Conservation (phyloP, 1,140 invertebrate species). For the Sminthurides bifidus region DNA sequence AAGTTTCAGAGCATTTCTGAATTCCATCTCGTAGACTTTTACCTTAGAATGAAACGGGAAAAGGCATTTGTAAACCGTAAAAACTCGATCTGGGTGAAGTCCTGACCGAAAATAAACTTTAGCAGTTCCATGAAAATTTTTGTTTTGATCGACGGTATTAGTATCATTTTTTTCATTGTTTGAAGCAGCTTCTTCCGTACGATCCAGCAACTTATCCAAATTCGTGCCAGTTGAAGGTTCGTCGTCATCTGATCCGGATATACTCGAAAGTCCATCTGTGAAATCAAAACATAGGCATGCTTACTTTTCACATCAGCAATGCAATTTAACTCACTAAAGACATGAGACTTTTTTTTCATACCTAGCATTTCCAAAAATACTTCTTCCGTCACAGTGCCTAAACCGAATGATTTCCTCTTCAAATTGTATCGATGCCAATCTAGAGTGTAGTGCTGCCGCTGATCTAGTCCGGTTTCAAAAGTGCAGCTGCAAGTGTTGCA, state of each 20-base stretch:
- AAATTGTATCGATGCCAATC: conserved; percentile 63
- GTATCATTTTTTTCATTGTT: neutral
- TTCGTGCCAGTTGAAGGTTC: conserved; percentile 9
- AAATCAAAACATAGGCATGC: too few relatives aligned
- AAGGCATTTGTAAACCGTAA: neutral
- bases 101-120: too few relatives aligned
- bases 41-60: too few relatives aligned
- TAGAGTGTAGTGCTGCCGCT: conserved; percentile 51
- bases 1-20: too few relatives aligned
- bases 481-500: too few relatives aligned
- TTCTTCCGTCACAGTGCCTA: conserved; percentile 46
- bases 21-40: too few relatives aligned
- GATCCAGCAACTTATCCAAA: conserved; percentile 36
- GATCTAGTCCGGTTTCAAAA: too few relatives aligned
- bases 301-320: too few relatives aligned
- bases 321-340: neutral
- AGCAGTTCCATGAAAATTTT: too few relatives aligned
- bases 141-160: too few relatives aligned
- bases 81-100: too few relatives aligned
- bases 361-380: conserved; percentile 40
- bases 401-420: conserved; percentile 48
- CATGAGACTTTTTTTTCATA: conserved; percentile 3
- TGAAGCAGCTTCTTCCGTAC: conserved; percentile 13
- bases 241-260: conserved; percentile 49
- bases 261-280: conserved; percentile 59